phyloP scores from a whole-genome alignment of 1,140 invertebrate genomes.

The Brachionus asplanchnoidis region DNA sequence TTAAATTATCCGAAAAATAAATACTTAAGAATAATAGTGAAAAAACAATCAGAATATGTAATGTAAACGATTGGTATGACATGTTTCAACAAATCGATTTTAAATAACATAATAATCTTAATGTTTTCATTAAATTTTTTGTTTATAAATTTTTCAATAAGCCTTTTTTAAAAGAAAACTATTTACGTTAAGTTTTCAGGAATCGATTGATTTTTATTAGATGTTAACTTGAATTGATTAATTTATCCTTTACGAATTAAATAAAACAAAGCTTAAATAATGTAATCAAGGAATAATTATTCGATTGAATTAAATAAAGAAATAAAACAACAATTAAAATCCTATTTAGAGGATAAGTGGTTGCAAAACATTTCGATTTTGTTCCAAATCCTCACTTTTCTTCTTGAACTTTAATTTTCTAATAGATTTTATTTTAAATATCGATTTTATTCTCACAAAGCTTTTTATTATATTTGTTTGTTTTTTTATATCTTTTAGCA shows the following conservation, averaged over 20 bases:
- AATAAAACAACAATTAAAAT: background rate
- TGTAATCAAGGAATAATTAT: background rate
- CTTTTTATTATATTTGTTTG: background rate
- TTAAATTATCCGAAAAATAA: too few species aligned
- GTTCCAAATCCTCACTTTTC: background rate
- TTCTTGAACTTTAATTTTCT: background rate
- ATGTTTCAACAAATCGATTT: background rate
- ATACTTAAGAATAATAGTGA: background rate
- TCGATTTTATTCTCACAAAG: background rate
- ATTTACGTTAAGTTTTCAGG: background rate
- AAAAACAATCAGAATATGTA: background rate
- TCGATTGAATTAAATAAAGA: background rate
- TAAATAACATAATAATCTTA: background rate
- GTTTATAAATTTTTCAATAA: background rate
- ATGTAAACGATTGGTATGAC: background rate
- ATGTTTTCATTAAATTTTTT: background rate
- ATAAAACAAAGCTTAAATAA: background rate
- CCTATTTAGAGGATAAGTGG: background rate
- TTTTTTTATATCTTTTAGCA: background rate
- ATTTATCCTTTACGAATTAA: background rate
- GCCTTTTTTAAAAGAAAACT: background rate
- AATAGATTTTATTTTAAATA: background rate
- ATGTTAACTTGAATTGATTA: background rate
- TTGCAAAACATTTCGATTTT: background rate
- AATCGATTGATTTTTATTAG: background rate